Conservation (phyloP, 2,113 vertebrate genomes). For the Antennarius striatus region DNA sequence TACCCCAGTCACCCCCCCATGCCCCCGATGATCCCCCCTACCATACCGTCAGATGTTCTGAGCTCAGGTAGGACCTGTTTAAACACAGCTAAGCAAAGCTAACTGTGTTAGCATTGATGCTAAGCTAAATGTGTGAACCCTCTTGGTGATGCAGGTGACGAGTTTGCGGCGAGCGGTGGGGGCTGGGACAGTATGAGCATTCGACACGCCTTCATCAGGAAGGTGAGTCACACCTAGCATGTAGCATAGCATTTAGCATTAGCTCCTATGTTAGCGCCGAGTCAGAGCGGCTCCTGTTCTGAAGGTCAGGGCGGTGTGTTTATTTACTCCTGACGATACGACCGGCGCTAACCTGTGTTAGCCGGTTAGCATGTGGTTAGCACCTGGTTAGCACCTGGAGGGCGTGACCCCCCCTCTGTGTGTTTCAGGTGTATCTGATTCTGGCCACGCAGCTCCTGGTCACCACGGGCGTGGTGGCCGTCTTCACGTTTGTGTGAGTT, state of each 20-base stretch:
- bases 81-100: too few species aligned
- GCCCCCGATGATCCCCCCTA: constrained; percentile 76
- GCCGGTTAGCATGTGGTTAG: too few species aligned
- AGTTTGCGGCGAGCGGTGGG: constrained; percentile 72
- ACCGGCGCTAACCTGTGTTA: too few species aligned
- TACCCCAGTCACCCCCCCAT: constrained; percentile 67
- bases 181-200: constrained; percentile 84
- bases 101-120: too few species aligned
- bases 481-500: constrained; percentile 88
- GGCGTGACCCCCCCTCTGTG: not conserved
- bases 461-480: constrained; percentile 85
- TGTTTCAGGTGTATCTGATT: constrained; percentile 90
- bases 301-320: too few species aligned
- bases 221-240: constrained; percentile 73
- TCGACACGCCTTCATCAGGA: constrained; percentile 90
- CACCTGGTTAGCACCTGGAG: too few species aligned
- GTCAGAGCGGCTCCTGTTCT: too few species aligned
- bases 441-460: constrained; percentile 88
- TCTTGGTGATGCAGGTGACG: constrained; percentile 63
- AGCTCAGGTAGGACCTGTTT: constrained; percentile 78
- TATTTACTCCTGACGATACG: too few species aligned
- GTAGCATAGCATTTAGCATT: not conserved
- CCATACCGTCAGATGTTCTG: constrained; percentile 75
- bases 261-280: too few species aligned
- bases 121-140: not conserved